Evolutionary conservation across 2,888 invertebrate species (phyloP), one percentile per base, ranked within the genome.

Genomic region (Drosophila emarginata): DNA sequence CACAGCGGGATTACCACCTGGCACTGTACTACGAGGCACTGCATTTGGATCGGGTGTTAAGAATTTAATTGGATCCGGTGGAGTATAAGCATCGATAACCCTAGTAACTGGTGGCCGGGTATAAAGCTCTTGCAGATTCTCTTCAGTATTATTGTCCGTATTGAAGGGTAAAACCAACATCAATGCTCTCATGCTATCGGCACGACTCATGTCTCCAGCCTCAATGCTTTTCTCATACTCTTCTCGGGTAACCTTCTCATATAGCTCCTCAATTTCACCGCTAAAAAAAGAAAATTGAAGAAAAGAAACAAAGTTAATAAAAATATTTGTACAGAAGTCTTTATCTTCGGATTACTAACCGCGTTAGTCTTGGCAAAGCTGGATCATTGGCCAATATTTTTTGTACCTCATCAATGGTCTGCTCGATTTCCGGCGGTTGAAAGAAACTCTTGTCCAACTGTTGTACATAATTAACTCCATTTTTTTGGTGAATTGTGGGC

Each of bases 231-330:
- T 91, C 66, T 90, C 88, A 62, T 91, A 91, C 68, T 92, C 92
- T 70, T 92, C 91, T 52, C 88, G 89, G 1, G 92, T 91, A 0
- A 92, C 92, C 79, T 92, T 91, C 66, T 92, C 92, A 76, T 92
- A 92, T 12, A 92, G 83, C 60, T 92, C 92, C 75, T 92, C 91
- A 60, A 92, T 92, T 80, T 92, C 92, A 11, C 92, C 92, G 50
- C 92, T 91, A 64, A 18, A 51, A 12, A 3, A 5, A n/a, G n/a
- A 3, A 23, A 23, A 32, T 32, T 2, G 4, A 45, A 18, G 11
- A 21, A 11, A 39, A 14, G 14, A 39, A 2, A 39, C n/a, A 37
- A 45, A 7, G 4, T 9, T 45, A 18, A 18, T 18, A 18, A 9
- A 45, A 7, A 1, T 12, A 11, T 12, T 12, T n/a, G 1, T 6